phyloP scores from a whole-genome alignment of 2,888 invertebrate genomes.

The Metopia argyrocephala region DNA sequence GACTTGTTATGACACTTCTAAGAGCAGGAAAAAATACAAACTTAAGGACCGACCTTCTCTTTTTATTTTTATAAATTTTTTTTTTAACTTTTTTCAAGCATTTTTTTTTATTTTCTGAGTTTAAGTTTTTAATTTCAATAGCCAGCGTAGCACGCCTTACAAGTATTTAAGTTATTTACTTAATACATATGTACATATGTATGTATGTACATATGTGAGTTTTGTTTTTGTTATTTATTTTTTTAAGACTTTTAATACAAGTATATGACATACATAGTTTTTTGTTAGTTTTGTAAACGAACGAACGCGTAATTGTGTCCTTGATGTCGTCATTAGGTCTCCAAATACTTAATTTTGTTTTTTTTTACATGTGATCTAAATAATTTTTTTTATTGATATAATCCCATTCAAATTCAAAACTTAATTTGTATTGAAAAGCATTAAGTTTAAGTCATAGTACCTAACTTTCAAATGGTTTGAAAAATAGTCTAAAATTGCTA shows the following conservation, averaged over 20 bases:
- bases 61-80: not conserved
- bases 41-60: conserved; percentile 32
- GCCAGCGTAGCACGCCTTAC: not conserved
- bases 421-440: not conserved
- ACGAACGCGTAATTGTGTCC: conserved; percentile 69
- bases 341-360: conserved; percentile 17
- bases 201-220: too few species aligned
- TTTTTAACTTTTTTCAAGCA: not conserved
- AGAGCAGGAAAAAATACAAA: conserved; percentile 15
- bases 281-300: conserved; percentile 26
- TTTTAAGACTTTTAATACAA: conserved; percentile 11
- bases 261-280: conserved; percentile 55
- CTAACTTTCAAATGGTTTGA: not conserved
- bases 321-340: conserved; percentile 73
- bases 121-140: conserved; percentile 43
- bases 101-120: not conserved
- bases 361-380: too few species aligned
- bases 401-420: too few species aligned
- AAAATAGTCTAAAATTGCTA: too few species aligned
- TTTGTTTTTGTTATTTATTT: too few species aligned
- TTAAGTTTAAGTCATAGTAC: conserved; percentile 41
- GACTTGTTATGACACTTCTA: conserved; percentile 29
- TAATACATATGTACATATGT: too few species aligned
- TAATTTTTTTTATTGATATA: too few species aligned
- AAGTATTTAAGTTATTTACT: too few species aligned